These are phyloP conservation scores for Stictocephala bisonia DNA, from an alignment of 2,888 invertebrate species.

Conservation along the genomic window DNA sequence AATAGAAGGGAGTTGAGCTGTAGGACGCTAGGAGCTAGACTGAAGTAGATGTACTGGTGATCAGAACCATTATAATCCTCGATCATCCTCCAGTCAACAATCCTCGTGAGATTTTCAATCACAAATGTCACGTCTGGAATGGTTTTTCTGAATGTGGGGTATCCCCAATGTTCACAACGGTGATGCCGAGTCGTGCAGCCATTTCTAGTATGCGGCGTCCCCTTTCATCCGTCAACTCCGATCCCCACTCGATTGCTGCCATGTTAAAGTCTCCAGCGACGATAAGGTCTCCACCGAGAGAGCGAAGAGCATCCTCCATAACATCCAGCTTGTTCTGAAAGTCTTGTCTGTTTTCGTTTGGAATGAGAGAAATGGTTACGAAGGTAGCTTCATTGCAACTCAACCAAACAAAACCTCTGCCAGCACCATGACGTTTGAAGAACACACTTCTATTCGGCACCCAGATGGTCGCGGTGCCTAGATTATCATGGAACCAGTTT, in stretches of 20 bases:
- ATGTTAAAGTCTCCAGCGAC: slow-evolving; percentile 50
- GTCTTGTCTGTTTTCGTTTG: slow-evolving; percentile 38
- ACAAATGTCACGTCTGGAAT: too few species aligned
- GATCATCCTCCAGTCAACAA: too few species aligned
- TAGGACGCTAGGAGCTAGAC: too few species aligned
- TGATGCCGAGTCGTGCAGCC: slow-evolving; percentile 52
- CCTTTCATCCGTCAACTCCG: slow-evolving; percentile 53
- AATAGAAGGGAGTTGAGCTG: too few species aligned
- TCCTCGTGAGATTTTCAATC: too few species aligned
- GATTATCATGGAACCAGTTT: slow-evolving; percentile 46
- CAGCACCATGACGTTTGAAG: slow-evolving; percentile 37
- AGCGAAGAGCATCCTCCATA: not conserved
- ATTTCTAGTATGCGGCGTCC: slow-evolving; percentile 55
- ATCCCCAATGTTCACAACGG: slow-evolving; percentile 50
- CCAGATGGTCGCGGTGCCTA: slow-evolving; percentile 52
- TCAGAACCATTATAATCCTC: too few species aligned
- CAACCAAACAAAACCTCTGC: slow-evolving; percentile 48
- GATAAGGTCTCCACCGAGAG: not conserved
- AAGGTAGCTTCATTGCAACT: slow-evolving; percentile 18
- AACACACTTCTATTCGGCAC: slow-evolving; percentile 23
- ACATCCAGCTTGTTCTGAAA: slow-evolving; percentile 19
- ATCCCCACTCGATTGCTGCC: slow-evolving; percentile 56
- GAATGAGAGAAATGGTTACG: slow-evolving; percentile 45
- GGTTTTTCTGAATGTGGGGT: too few species aligned
- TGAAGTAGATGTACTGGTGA: too few species aligned